These are phyloP conservation scores for Taurulus bubalis DNA, from an alignment of 2,113 vertebrate genomes.

Conservation along the genomic window DNA sequence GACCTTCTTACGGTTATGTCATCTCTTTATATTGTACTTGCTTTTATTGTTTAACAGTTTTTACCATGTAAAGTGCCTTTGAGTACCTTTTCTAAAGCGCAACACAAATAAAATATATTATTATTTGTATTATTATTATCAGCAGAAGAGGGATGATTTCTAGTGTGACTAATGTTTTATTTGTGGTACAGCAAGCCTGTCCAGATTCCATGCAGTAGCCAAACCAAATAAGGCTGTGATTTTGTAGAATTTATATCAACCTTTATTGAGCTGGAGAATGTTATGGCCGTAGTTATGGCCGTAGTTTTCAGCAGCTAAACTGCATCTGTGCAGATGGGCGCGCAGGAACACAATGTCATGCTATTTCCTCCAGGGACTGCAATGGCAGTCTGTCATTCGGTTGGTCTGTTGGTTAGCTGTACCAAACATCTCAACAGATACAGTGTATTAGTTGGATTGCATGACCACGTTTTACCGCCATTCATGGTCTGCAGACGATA, in stretches of 20 bases:
- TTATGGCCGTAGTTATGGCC: too few species aligned
- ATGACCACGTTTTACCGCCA: neutral
- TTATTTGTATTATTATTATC: too few species aligned
- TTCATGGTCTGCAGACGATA: neutral
- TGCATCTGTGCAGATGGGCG: neutral
- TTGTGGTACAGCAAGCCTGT: neutral
- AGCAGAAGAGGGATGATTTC: neutral
- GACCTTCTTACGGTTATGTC: too few species aligned
- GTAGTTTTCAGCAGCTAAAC: neutral
- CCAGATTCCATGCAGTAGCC: neutral
- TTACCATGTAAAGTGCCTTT: too few species aligned
- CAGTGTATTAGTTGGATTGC: neutral
- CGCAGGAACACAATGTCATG: neutral
- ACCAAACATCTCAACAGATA: neutral
- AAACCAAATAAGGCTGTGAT: neutral
- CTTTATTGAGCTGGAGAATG: neutral
- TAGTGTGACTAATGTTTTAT: neutral
- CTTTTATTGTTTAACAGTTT: too few species aligned
- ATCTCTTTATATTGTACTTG: too few species aligned
- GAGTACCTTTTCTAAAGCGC: too few species aligned
- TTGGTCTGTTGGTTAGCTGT: neutral
- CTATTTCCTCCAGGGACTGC: neutral
- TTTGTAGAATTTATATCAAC: constrained; percentile 1
- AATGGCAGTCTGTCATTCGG: neutral
- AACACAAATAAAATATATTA: too few species aligned